Percentiles rank a stretch among this genome's conserved stretches.
These are phyloP conservation scores for Hybognathus amarus DNA, from an alignment of 2,797 vertebrate genomes.

Conservation along the genomic window DNA sequence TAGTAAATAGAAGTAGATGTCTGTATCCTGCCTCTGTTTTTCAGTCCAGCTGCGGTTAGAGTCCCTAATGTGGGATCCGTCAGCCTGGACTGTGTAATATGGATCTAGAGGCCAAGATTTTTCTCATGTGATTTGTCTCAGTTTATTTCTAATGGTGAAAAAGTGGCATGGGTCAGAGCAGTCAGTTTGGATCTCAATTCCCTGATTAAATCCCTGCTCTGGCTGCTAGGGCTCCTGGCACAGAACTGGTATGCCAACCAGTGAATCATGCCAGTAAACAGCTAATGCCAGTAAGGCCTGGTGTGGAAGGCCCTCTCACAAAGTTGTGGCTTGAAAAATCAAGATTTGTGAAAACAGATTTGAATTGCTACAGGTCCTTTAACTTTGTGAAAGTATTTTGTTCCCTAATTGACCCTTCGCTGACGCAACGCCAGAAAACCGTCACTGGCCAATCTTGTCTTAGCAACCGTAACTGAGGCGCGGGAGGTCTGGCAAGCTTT, in stretches of 20 bases:
- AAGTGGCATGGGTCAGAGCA: conserved; percentile 47
- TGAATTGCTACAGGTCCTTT: not conserved
- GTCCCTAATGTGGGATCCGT: conserved; percentile 17
- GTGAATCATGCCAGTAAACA: conserved; percentile 41
- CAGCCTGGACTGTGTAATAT: conserved; percentile 20
- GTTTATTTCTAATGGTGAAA: conserved; percentile 48
- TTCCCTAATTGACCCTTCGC: too few relatives aligned
- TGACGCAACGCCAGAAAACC: too few relatives aligned
- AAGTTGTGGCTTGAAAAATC: not conserved
- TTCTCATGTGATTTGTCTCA: conserved; percentile 31
- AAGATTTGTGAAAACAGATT: not conserved
- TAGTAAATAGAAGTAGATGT: not conserved
- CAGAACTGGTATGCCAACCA: conserved; percentile 43
- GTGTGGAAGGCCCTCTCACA: conserved; percentile 14
- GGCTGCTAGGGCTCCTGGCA: conserved; percentile 38
- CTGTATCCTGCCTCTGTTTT: not conserved
- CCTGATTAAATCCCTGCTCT: conserved; percentile 56
- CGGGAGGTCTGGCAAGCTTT: too few relatives aligned
- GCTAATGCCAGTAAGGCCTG: conserved; percentile 5
- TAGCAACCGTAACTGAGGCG: too few relatives aligned
- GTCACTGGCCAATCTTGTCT: too few relatives aligned
- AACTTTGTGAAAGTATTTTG: not conserved
- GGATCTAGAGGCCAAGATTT: conserved; percentile 3
- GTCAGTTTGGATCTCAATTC: conserved; percentile 30
- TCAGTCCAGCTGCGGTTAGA: conserved; percentile 1